These are phyloP conservation scores for Trachelus iudaicus DNA, from an alignment of 2,888 invertebrate genomes.

Conservation along the genomic window DNA sequence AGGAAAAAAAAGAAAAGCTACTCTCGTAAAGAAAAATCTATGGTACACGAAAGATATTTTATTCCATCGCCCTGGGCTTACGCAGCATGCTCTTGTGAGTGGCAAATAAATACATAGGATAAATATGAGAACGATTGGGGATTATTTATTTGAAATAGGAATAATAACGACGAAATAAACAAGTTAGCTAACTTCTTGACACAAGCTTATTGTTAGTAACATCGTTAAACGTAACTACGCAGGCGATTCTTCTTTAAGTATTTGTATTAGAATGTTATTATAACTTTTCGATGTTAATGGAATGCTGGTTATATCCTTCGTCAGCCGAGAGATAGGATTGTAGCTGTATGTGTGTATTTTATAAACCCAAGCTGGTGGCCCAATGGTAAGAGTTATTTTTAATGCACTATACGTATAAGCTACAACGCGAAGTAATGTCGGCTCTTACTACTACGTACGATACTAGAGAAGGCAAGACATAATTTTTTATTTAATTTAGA, in stretches of 20 bases:
- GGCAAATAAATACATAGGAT: background rate
- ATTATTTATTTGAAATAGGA: background rate
- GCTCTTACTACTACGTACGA: background rate
- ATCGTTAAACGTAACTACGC: background rate
- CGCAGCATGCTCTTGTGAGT: conserved; percentile 19
- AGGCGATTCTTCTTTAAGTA: background rate
- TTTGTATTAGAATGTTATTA: background rate
- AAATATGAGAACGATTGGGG: background rate
- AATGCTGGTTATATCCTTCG: background rate
- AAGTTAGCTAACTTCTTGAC: background rate
- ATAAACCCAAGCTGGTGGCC: background rate
- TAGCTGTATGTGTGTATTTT: background rate
- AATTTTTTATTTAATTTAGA: background rate
- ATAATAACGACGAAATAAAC: background rate
- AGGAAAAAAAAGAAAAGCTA: background rate
- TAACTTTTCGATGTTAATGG: background rate
- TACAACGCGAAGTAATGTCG: background rate
- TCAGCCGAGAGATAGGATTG: background rate
- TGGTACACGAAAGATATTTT: background rate
- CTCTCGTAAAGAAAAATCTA: background rate
- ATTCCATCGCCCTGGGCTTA: conserved; percentile 12
- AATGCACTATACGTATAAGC: background rate
- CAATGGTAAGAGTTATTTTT: background rate
- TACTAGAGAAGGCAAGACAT: no score
- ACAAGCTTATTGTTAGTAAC: background rate